Evolutionary conservation across 2,797 vertebrate genomes (phyloP), one percentile per base, ranked within the genome.

Genomic region (Ambastaia sidthimunki): DNA sequence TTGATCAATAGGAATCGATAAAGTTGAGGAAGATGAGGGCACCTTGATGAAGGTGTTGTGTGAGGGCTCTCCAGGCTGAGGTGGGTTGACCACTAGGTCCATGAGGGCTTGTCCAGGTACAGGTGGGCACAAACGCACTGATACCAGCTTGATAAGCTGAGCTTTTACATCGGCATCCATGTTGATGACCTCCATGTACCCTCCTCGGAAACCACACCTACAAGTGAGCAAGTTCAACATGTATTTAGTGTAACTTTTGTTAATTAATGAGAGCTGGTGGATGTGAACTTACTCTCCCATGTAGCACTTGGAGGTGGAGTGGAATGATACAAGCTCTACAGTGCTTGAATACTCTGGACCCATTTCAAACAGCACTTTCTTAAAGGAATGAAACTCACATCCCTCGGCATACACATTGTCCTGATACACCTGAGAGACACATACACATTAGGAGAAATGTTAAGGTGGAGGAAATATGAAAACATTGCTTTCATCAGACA

Each of bases 291-390:
- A 98, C 97, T 98, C 96, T 89, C 96, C 97, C 95, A 96, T 96
- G 93, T 95, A 98, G 82, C 97, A 96, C 82, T 97, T 98, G 57
- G 97, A 98, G 79, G 94, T 89, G 19, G 97, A 98, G 89, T 98
- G 96, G 89, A 98, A 98, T 21, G 96, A 97, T 0, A 89, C 96
- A 78, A 98, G 90, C 72, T 98, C 97, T 85, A 98, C 94, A 2
- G 67, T 88, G 1, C 87, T 82, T 0, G 94, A 86, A 80, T 94
- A 97, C 19, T 96, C 94, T 0, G 95, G 94, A 6, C 96, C 97
- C 96, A 98, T 94, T 88, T 97, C 96, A 62, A 90, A 93, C 75
- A 98, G 89, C 6, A 98, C 96, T 90, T 97, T 98, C 92, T 97
- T 98, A 89, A 98, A 98, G 1, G 97, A 97, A 89, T 97, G 95